Evolutionary conservation across 2,888 invertebrate genomes (phyloP).

Genomic region (Conomelus anceps): DNA sequence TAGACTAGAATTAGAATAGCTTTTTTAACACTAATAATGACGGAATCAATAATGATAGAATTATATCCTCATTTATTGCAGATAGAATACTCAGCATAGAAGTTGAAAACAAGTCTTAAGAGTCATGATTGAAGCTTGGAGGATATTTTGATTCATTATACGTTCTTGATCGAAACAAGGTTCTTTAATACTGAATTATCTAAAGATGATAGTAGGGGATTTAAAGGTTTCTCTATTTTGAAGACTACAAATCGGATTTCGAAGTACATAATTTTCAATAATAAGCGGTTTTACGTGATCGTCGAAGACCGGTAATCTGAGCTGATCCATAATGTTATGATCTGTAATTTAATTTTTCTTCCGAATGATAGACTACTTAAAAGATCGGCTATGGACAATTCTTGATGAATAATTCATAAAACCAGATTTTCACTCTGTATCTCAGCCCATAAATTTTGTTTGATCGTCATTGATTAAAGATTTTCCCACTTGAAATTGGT

Average conservation of each 20-base stretch:
- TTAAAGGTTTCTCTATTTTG: not conserved
- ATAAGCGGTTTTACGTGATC: not conserved
- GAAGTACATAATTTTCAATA: not conserved
- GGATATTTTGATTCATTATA: not conserved
- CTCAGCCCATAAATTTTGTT: not conserved
- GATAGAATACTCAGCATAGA: not conserved
- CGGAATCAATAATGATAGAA: not conserved
- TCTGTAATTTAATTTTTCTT: not conserved
- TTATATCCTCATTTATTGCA: not conserved
- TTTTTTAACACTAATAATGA: too few species aligned
- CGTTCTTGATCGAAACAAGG: not conserved
- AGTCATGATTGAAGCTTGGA: not conserved
- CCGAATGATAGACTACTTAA: not conserved
- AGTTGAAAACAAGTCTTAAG: not conserved
- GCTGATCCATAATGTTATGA: not conserved
- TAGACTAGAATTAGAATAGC: too few species aligned
- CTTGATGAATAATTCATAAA: not conserved
- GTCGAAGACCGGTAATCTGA: not conserved
- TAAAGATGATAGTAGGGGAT: not conserved
- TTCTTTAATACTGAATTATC: not conserved
- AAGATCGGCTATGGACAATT: not conserved
- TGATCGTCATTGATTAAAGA: not conserved
- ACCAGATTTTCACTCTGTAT: not conserved
- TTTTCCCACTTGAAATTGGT: not conserved
- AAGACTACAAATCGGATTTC: not conserved